Evolutionary conservation across 2,113 vertebrate genomes (phyloP).

Genomic region (Cranoglanis bouderius): DNA sequence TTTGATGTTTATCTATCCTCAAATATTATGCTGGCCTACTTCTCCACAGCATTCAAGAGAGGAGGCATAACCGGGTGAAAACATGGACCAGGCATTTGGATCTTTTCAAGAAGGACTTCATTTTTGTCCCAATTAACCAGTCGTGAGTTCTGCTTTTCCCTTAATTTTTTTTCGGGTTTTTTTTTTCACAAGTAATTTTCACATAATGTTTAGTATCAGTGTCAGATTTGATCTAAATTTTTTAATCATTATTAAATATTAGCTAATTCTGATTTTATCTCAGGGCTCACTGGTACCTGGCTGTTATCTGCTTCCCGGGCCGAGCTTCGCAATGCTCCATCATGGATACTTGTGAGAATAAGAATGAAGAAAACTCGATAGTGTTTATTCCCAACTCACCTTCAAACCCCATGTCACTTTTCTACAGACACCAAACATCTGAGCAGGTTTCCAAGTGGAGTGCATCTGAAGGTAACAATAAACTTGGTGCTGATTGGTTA

Average conservation of each 20-base stretch:
- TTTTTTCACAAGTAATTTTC: not conserved
- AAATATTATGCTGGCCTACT: not conserved
- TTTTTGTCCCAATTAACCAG: conserved; percentile 90
- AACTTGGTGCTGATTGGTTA: conserved; percentile 47
- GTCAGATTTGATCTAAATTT: not conserved
- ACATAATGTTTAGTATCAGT: not conserved
- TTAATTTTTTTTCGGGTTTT: not conserved
- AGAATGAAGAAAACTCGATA: not conserved
- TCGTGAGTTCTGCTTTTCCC: conserved; percentile 72
- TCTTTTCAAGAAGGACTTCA: conserved; percentile 89
- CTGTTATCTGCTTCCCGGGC: conserved; percentile 88
- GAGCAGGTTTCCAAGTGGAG: conserved; percentile 9
- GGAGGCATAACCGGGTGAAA: conserved; percentile 83
- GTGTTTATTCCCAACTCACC: conserved; percentile 12
- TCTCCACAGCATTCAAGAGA: conserved; percentile 77
- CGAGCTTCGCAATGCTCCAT: conserved; percentile 43
- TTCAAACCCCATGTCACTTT: conserved; percentile 57
- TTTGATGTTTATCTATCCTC: not conserved
- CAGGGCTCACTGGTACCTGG: conserved; percentile 90
- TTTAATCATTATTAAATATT: not conserved
- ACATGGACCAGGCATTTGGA: conserved; percentile 87
- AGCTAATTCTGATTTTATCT: not conserved
- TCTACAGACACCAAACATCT: conserved; percentile 38
- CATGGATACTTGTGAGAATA: not conserved
- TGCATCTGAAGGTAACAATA: conserved; percentile 64